Evolutionary conservation across 2,113 vertebrate genomes (phyloP).

Genomic region (Oriolus oriolus): DNA sequence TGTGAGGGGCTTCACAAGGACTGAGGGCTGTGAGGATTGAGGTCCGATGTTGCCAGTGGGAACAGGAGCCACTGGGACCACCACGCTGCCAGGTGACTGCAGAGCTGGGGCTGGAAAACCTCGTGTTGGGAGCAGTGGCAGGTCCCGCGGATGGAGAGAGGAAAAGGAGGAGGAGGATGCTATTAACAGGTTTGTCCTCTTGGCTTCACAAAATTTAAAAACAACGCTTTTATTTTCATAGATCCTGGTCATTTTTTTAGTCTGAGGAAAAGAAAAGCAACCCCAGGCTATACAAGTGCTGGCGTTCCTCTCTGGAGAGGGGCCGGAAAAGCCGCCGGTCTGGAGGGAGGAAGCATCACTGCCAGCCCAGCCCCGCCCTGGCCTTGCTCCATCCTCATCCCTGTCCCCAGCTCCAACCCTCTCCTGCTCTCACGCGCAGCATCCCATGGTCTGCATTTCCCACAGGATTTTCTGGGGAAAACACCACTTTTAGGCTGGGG

Average conservation of each 20-base stretch:
- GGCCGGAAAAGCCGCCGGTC: rapidly evolving
- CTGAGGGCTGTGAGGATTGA: rapidly evolving
- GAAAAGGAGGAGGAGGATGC: neutral
- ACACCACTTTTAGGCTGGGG: neutral
- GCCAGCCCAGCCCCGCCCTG: neutral
- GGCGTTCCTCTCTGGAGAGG: neutral
- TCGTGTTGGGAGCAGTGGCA: rapidly evolving
- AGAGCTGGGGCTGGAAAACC: neutral
- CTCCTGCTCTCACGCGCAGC: rapidly evolving
- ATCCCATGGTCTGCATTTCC: neutral
- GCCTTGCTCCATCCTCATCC: neutral
- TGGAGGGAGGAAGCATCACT: neutral
- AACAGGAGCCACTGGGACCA: neutral
- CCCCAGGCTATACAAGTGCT: neutral
- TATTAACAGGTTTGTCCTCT: neutral
- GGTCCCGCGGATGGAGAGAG: neutral
- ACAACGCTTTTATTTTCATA: neutral
- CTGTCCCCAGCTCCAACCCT: neutral
- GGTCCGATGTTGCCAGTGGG: rapidly evolving
- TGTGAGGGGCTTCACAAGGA: neutral
- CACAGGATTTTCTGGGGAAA: neutral
- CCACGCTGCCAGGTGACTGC: rapidly evolving
- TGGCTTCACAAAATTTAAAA: neutral
- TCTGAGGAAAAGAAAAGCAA: neutral
- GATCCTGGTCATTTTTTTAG: neutral